Base-by-base conservation (phyloP, 37 sponge, comb jelly and placozoan species). In the Cladorhizidae sp. region DNA sequence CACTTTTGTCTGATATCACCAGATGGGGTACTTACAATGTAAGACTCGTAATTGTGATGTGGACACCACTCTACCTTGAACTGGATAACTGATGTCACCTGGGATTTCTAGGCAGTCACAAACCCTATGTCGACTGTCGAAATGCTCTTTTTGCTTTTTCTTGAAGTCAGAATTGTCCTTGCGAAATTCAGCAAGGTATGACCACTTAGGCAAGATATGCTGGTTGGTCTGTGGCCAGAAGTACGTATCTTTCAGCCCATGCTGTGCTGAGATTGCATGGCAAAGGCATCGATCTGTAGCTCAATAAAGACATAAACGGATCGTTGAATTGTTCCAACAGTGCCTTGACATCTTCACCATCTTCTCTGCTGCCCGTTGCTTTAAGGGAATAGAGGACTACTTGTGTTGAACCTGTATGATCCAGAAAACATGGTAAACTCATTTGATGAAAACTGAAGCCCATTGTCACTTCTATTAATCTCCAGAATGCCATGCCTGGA, bases 321-420 rank as follows among this genome's bases (percentile, higher is more conserved):
- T 83, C 84, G 2, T 70, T 25, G 14, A 69, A 52, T 1, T 64
- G 20, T 14, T 31, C 31, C 15, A 89, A 41, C 22, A 89, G 6
- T 1, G 38, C 25, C 39, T 89, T 89, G 0, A 83, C 75, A 84
- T 83, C 69, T 89, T 49, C 36, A 89, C 89, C 18, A 75, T 45
- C 0, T 74, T 37, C 36, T 89, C 88, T 6, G 71, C 88, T 63
- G 74, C 29, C 89, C 84, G 78, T 89, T 89, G 55, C 84, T 79
- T 40, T 82, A 73, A 22, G 89, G 89, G 45, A 71, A 89, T 1
- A 26, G 40, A 23, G 89, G 89, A 45, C 84, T 89, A 28, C 84
- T 83, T 0, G 84, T 1, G n/a, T 64, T 25, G 29, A 83, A 89
- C 21, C 50, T 37, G 38, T 77, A 88, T 1, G 25, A 22, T 3